Conservation (phyloP, 2,888 invertebrate genomes). For the Oligia fasciuncula region DNA sequence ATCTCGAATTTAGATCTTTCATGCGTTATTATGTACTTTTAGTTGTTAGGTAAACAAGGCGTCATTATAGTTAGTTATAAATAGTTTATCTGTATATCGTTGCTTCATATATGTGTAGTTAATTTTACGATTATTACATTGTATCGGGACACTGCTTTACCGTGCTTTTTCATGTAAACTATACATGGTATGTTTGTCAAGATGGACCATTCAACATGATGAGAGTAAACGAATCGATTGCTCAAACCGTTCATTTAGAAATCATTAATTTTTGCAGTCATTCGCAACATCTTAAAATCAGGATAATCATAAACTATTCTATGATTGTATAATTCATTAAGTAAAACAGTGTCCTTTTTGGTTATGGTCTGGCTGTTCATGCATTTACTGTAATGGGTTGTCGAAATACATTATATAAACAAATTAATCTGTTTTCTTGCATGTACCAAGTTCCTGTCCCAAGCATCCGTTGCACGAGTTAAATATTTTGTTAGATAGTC, state of each 20-base stretch:
- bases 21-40: slow-evolving; percentile 56
- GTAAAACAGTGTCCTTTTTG: slow-evolving; percentile 75
- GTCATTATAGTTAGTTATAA: slow-evolving; percentile 65
- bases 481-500: not conserved
- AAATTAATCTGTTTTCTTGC: slow-evolving; percentile 88
- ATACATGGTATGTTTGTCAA: slow-evolving; percentile 16
- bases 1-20: slow-evolving; percentile 54
- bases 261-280: slow-evolving; percentile 15
- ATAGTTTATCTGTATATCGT: slow-evolving; percentile 73
- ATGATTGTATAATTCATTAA: slow-evolving; percentile 38
- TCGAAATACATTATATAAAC: slow-evolving; percentile 86
- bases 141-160: slow-evolving; percentile 76
- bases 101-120: slow-evolving; percentile 82
- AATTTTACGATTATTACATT: slow-evolving; percentile 68
- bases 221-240: slow-evolving; percentile 5
- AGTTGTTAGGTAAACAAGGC: slow-evolving; percentile 53
- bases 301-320: slow-evolving; percentile 14
- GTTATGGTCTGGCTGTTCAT: slow-evolving; percentile 82
- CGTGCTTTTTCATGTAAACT: slow-evolving; percentile 19
- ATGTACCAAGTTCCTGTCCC: slow-evolving; percentile 81
- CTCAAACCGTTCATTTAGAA: slow-evolving; percentile 18
- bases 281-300: slow-evolving; percentile 16
- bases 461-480: slow-evolving; percentile 78
- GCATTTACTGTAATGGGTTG: slow-evolving; percentile 85
- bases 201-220: slow-evolving; percentile 4